Evolutionary conservation across 2,113 vertebrate species (phyloP), one percentile per base, ranked within the genome.

Genomic region (Drymodes brunneopygia): DNA sequence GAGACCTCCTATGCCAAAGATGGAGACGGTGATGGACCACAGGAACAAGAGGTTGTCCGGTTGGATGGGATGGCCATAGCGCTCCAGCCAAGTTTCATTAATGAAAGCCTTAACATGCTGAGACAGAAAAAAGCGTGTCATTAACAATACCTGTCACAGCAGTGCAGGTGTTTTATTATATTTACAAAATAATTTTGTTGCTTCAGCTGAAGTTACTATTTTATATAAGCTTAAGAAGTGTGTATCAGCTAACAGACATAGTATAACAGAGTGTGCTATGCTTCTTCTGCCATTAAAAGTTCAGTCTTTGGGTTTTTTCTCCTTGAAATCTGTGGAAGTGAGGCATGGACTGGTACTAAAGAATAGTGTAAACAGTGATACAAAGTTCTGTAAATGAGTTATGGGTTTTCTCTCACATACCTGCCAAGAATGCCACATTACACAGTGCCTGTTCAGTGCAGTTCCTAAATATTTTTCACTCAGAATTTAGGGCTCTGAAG

Each of bases 31-130:
- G 87, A 97, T 95, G 50, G 98, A 98, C 98, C 98, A 98, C 25
- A 98, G 97, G 74, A 98, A 94, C 86, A 98, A 90, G 71, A 98
- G 97, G 31, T 97, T 97, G 3, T 97, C 97, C 6, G 96, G 95
- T 2, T 88, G 93, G 74, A 98, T 86, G 15, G 98, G 97, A 23
- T 88, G 61, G 9, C 94, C 95, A 1, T 98, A 98, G 50, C 98
- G 92, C 57, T 62, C 79, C 95, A 98, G 57, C 98, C 98, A 98
- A 0, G 98, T 99, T 71, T 98, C 98, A 60, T 99, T 99, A 61
- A 99, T 95, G 92, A 99, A 99, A n/a, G 92, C 96, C 94, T 98
- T 98, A 61, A 99, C 98, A 28, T 98, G 98, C 99, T 99, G 86
- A 79, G 58, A 90, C 18, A 94, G 75, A 61, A 71, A 66, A 56